Conservation (phyloP, 2,888 invertebrate genomes). For the Tipula confusa region DNA sequence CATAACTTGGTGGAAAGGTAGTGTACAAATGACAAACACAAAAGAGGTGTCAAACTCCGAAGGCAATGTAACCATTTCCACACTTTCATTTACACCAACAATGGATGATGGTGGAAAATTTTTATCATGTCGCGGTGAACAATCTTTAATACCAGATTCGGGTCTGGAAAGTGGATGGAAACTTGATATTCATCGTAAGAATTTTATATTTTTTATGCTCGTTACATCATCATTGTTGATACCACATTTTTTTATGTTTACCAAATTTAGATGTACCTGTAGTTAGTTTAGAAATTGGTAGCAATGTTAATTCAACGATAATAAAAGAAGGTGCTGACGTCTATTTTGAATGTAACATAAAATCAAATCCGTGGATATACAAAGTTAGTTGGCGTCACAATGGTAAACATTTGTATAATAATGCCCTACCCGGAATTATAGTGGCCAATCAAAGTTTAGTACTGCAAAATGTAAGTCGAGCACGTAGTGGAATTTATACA, state of each 20-base stretch:
- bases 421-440: slow-evolving; percentile 69
- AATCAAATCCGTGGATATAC: slow-evolving; percentile 72
- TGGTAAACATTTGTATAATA: slow-evolving; percentile 63
- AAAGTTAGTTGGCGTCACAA: slow-evolving; percentile 66
- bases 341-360: slow-evolving; percentile 74
- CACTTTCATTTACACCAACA: slow-evolving; percentile 59
- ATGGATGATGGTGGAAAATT: slow-evolving; percentile 59
- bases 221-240: too few relatives aligned
- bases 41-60: slow-evolving; percentile 55
- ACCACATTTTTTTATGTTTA: neutral
- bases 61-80: slow-evolving; percentile 65
- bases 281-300: slow-evolving; percentile 67
- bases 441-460: slow-evolving; percentile 78
- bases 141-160: slow-evolving; percentile 52
- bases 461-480: slow-evolving; percentile 68
- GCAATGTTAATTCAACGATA: slow-evolving; percentile 65
- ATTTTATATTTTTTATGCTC: slow-evolving; percentile 31
- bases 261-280: slow-evolving; percentile 64
- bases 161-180: slow-evolving; percentile 61
- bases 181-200: slow-evolving; percentile 64
- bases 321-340: slow-evolving; percentile 78
- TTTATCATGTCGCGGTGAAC: slow-evolving; percentile 52
- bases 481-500: slow-evolving; percentile 68
- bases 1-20: slow-evolving; percentile 65
- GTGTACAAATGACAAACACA: slow-evolving; percentile 55